Base-by-base conservation (phyloP, 2,797 vertebrate species). In the Australoheros facetus region DNA sequence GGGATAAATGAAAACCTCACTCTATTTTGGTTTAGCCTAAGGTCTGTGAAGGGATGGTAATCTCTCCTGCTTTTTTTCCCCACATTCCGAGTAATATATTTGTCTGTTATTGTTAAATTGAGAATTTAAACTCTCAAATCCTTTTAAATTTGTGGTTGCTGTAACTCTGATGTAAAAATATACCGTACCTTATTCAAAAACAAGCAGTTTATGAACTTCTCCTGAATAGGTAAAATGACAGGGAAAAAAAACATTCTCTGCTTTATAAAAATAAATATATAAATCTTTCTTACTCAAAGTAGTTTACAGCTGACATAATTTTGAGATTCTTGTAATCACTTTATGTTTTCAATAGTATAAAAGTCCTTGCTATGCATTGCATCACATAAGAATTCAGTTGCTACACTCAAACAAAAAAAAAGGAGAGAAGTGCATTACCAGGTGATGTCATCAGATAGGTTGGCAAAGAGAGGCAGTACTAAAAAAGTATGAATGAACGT, bases 381-480 rank as follows among this genome's bases (percentile, higher is more conserved):
- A 95, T 96, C 95, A 96, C 93, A 88, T 85, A 39, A 90, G 83
- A 87, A 90, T 92, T 94, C 77, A 91, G 90, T 92, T 93, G 84
- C 89, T 92, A 89, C 90, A 91, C 64, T 32, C 32, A 64, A 87
- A 81, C 75, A 90, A 37, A 92, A 94, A 91, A 94, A 94, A 90
- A 92, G 85, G 58, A 75, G 80, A 82, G 86, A 83, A 79, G 56
- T 77, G 88, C 93, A 93, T 96, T 95, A 95, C 95, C 82, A 56
- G 3, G 82, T 93, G 93, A 95, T 96, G 95, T 96, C 95, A 95
- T 96, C 95, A 95, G 93, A 93, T 91, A 91, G 86, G 87, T 88
- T 87, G 79, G 87, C 78, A 87, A 78, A 77, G 77, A 83, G 85
- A 80, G 83, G 80, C 79, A 58, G 84, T 80, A 88, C 85, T 85